phyloP scores from a whole-genome alignment of 2,888 invertebrate species.

The Tortricodes alternella region DNA sequence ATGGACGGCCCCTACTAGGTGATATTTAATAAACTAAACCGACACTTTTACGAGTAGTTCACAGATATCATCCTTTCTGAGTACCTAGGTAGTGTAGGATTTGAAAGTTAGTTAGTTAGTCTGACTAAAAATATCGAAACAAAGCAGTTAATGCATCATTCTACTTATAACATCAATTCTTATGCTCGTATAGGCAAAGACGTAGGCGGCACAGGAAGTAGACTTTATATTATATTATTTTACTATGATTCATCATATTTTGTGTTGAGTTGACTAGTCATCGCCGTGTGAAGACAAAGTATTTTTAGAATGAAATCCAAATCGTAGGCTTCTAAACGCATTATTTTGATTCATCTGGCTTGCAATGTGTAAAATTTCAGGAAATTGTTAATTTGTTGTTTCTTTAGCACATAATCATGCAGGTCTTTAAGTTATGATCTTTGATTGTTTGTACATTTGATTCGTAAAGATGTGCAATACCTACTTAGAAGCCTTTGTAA shows the following conservation, averaged over 20 bases:
- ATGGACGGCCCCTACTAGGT: no score
- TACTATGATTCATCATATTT: constrained; percentile 5
- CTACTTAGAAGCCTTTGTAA: background rate
- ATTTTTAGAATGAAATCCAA: constrained; percentile 1
- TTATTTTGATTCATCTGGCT: background rate
- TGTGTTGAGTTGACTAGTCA: background rate
- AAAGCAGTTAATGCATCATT: background rate
- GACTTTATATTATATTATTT: background rate
- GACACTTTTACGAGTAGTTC: no score
- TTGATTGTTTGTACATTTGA: constrained; percentile 11
- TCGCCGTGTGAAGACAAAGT: constrained; percentile 1
- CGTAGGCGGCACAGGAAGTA: background rate
- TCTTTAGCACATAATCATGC: constrained; percentile 5
- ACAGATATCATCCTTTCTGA: no score
- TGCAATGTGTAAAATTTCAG: background rate
- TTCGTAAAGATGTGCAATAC: constrained; percentile 13
- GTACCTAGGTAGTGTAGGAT: no score
- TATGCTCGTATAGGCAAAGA: background rate
- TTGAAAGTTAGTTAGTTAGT: no score
- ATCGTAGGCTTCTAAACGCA: background rate
- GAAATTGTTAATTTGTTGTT: constrained; percentile 14
- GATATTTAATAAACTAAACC: no score
- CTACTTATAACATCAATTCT: background rate
- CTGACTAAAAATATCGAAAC: no score
- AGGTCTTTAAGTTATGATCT: constrained; percentile 21